Evolutionary conservation across 2,113 vertebrate genomes (phyloP), one percentile per base, ranked within the genome.

Genomic region (Papio anubis): DNA sequence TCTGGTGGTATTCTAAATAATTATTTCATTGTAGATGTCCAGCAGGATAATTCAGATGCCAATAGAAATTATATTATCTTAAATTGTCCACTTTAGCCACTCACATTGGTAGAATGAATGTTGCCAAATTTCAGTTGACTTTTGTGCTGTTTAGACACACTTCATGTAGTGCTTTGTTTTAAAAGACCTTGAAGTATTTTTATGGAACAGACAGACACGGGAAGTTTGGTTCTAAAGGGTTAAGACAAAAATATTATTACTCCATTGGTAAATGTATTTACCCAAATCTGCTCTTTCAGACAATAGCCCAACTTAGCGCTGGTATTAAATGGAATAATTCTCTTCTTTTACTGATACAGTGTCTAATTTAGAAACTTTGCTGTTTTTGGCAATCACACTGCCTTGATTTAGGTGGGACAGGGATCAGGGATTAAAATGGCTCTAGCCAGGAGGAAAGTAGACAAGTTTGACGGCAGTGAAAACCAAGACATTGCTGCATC

Each of bases 131-230:
- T 95, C 81, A 83, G 89, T 97, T 98, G 97, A 95, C 82, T 96
- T 96, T 92, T 61, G 80, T 83, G 88, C 90, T 97, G 84, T 94
- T 97, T 93, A 97, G 97, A 97, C 87, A 98, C 90, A 97, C 80
- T 96, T 97, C 92, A 64, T 96, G 96, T 96, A 96, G 95, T 88
- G 84, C 84, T 94, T 84, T 96, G 93, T 97, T 96, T 96, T 93
- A 94, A 94, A 96, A 94, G 84, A 92, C 84, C 72, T 95, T 78
- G 35, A 82, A 97, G 80, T 81, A 92, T 93, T 97, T 98, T 97
- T 94, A 96, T 96, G 88, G 80, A 97, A 70, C 73, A 82, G 92
- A 70, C 73, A 82, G 92, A 97, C 85, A 93, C 59, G 95, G 93
- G 97, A 95, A 94, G 87, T 96, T 96, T 88, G 87, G 79, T 94